Percentiles rank a stretch among this genome's conserved stretches.
Conservation (phyloP, 2,797 vertebrate genomes). For the Enteromius radiatus region DNA sequence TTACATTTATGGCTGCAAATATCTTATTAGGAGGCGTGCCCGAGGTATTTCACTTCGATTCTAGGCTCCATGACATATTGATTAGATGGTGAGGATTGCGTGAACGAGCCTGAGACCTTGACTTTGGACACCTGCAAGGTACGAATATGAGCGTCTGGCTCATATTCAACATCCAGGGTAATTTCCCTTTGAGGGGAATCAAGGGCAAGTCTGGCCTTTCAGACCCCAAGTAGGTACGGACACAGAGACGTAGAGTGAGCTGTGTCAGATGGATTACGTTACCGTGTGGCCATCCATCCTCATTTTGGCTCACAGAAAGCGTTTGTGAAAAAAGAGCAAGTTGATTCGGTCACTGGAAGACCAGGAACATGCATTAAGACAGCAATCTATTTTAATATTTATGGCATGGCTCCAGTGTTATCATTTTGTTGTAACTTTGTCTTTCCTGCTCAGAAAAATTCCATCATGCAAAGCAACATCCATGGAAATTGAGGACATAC, state of each 20-base stretch:
- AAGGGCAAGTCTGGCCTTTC: conserved; percentile 72
- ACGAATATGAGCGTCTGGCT: conserved; percentile 67
- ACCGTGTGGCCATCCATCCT: conserved; percentile 72
- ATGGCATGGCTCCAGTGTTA: neutral
- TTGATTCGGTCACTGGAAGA: neutral
- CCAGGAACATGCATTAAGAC: conserved; percentile 6
- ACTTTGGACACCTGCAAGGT: conserved; percentile 71
- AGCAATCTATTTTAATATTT: neutral
- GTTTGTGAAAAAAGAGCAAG: neutral
- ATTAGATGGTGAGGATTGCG: conserved; percentile 65
- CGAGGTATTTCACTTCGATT: conserved; percentile 74
- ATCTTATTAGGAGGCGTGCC: conserved; percentile 78
- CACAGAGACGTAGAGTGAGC: conserved; percentile 23
- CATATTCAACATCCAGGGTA: conserved; percentile 67
- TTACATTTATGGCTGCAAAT: conserved; percentile 80
- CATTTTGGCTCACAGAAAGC: conserved; percentile 71
- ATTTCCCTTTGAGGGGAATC: conserved; percentile 73
- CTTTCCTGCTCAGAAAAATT: neutral
- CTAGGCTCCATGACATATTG: conserved; percentile 75
- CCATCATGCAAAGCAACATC: neutral
- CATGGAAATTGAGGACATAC: neutral
- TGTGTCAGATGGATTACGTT: conserved; percentile 68
- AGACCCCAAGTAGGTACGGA: conserved; percentile 64
- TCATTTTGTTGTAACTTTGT: neutral
- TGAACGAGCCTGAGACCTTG: conserved; percentile 71